Evolutionary conservation across 2,888 invertebrate species (phyloP).

Genomic region (Disparrhopalites patrizii): DNA sequence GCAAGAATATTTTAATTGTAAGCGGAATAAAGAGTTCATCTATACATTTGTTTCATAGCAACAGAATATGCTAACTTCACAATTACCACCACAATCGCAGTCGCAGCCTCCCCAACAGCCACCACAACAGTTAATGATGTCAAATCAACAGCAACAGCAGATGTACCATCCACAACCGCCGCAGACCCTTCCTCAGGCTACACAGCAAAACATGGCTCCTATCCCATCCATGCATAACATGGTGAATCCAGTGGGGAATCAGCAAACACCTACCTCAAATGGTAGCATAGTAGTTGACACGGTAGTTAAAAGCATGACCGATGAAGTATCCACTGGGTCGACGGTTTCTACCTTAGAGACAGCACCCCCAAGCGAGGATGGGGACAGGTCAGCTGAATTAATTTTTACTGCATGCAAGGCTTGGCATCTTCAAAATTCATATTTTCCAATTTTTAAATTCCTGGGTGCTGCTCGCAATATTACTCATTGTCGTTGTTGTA

Average conservation of each 20-base stretch:
- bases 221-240: background rate
- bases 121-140: background rate
- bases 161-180: constrained; percentile 7
- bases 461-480: no score
- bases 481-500: no score
- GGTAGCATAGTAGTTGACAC: constrained; percentile 14
- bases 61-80: background rate
- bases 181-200: background rate
- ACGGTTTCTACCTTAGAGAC: background rate
- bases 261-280: constrained; percentile 1
- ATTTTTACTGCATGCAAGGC: no score
- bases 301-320: constrained; percentile 15
- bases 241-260: background rate
- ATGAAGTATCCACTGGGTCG: constrained; percentile 19
- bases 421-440: no score
- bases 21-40: no score
- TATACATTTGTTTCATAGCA: background rate
- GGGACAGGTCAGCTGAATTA: constrained; percentile 15
- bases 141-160: constrained; percentile 7
- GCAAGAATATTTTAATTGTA: no score
- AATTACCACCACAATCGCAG: background rate
- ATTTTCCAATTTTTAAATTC: no score
- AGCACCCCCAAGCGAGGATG: constrained; percentile 22
- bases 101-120: background rate
- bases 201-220: background rate